Conservation (phyloP, 2,113 vertebrate species). For the Lucifuga dentata region DNA sequence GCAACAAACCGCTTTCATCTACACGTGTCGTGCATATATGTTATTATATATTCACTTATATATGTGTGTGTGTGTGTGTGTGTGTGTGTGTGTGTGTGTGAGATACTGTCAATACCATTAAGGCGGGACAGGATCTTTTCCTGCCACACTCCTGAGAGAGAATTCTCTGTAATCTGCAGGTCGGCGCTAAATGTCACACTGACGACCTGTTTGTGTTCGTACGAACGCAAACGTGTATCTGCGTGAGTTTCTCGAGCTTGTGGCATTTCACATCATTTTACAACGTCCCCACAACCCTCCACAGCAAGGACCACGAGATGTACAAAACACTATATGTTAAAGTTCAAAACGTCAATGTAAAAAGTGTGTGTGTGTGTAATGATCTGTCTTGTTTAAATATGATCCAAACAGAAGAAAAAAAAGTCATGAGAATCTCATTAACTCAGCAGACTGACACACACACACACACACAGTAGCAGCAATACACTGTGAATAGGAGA, state of each 20-base stretch:
- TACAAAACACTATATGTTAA: no score
- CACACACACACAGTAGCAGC: no score
- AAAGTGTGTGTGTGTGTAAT: no score
- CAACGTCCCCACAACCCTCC: no score
- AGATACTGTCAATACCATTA: constrained; percentile 26
- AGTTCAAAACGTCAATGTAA: no score
- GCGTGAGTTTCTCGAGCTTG: neutral
- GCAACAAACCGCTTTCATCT: constrained; percentile 15
- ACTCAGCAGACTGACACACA: no score
- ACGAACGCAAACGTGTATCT: neutral
- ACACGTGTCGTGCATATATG: neutral
- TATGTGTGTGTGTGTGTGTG: neutral
- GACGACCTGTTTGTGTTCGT: neutral
- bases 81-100: neutral
- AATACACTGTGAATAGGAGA: no score
- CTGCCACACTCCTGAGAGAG: neutral
- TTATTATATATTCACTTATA: no score
- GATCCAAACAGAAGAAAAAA: no score
- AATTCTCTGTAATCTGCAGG: constrained; percentile 20
- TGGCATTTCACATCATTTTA: neutral
- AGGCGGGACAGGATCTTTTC: neutral
- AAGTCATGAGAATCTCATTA: no score
- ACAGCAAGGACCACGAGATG: no score
- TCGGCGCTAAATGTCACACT: constrained; percentile 33
- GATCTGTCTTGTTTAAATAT: no score